Base-by-base conservation (phyloP, 2,113 vertebrate species). In the Sapayoa aenigma region DNA sequence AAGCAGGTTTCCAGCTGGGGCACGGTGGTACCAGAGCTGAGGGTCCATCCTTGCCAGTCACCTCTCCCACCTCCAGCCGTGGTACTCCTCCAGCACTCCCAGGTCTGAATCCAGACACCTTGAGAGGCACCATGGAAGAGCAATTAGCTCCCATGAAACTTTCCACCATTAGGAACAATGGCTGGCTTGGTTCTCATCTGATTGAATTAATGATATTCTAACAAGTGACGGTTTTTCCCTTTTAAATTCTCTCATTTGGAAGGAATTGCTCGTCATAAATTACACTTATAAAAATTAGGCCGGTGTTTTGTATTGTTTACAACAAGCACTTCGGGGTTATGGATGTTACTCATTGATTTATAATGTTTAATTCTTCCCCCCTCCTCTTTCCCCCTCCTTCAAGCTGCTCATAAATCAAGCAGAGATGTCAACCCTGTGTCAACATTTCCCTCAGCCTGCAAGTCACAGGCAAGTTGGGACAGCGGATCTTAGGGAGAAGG, bases 401-500 rank as follows among this genome's bases (percentile, higher is more conserved):
- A 49, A 92, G 67, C 44, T 52, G 73, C 90, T 87, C 82, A 95
- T 98, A 97, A 97, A 97, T 97, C 97, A 98, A 97, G 91, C 47
- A 58, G 94, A 59, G 89, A 76, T 94, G 84, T 97, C 97, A 97
- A 84, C 89, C 80, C 74, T 65, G 58, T 96, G 96, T 98, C 97
- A 96, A 94, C 92, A 96, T 97, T 96, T 97, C 97, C 81, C 95
- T 97, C 96, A 95, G 82, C 92, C 91, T 63, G 95, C 95, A 94
- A 97, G 96, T 93, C 89, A 83, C 84, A 96, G 97, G 92, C 98
- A 98, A 97, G 98, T 97, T 62, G 75, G 92, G 97, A 97, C 98
- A 98, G 93, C 81, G 63, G 84, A 95, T 73, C 91, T 89, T 37
- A 58, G 60, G 91, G 97, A 95, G 96, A 82, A 68, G 49, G 77